These are phyloP conservation scores for Sander vitreus DNA, from an alignment of 2,113 vertebrate species.

Conservation along the genomic window DNA sequence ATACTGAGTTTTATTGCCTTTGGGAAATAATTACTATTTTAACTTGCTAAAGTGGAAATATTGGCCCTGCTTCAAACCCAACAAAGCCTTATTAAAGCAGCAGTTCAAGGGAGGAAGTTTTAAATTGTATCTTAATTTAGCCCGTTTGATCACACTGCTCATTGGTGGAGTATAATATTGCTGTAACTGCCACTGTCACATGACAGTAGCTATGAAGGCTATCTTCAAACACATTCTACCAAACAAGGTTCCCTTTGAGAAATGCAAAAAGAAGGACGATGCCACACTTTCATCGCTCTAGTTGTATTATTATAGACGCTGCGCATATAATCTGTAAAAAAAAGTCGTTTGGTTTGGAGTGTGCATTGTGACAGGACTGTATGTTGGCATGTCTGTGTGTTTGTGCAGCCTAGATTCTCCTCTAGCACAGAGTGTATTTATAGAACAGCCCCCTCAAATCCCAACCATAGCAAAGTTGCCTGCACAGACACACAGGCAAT, in stretches of 20 bases:
- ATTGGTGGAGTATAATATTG: neutral
- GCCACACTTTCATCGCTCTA: neutral
- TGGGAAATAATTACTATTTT: neutral
- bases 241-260: neutral
- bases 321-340: neutral
- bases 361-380: slow-evolving; percentile 53
- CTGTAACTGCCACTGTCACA: neutral
- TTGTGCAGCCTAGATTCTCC: slow-evolving; percentile 78
- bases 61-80: neutral
- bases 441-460: slow-evolving; percentile 79
- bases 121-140: neutral
- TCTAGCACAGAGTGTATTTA: slow-evolving; percentile 72
- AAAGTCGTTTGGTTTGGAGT: slow-evolving; percentile 37
- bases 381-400: slow-evolving; percentile 64
- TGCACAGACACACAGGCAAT: slow-evolving; percentile 61
- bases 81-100: neutral
- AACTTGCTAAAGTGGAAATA: neutral
- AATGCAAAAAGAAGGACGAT: neutral
- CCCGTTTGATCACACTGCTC: neutral
- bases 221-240: neutral
- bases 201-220: neutral
- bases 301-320: neutral
- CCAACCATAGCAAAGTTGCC: slow-evolving; percentile 68
- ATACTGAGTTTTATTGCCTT: neutral
- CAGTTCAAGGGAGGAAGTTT: slow-evolving; percentile 1